These are phyloP conservation scores for Drepana arcuata DNA, from an alignment of 1,140 invertebrate genomes.

Conservation along the genomic window DNA sequence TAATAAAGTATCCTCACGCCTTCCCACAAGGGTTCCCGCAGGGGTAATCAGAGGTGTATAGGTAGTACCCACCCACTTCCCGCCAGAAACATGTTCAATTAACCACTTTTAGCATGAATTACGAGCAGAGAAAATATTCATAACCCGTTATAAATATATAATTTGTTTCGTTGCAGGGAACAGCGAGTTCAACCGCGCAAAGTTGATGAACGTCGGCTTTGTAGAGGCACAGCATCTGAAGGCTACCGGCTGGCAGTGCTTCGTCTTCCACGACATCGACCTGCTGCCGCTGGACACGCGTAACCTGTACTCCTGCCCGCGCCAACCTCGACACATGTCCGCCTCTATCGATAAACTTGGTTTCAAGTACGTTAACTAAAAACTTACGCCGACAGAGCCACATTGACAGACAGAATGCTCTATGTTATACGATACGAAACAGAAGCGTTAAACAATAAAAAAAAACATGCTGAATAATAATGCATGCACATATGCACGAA, in stretches of 20 bases:
- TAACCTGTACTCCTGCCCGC: conserved; percentile 92
- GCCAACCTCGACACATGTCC: conserved; percentile 95
- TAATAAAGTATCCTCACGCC: too few relatives aligned
- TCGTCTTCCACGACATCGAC: conserved; percentile 97
- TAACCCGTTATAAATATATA: background rate
- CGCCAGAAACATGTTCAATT: too few relatives aligned
- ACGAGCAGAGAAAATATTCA: background rate
- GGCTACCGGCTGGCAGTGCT: conserved; percentile 86
- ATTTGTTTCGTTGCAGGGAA: conserved; percentile 24
- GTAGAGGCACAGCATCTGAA: conserved; percentile 74
- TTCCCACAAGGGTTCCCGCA: too few relatives aligned
- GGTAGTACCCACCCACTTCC: too few relatives aligned
- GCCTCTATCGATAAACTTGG: conserved; percentile 91
- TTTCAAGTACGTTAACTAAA: conserved; percentile 52
- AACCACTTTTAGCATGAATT: too few relatives aligned
- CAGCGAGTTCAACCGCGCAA: conserved; percentile 88
- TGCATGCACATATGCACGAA: too few relatives aligned
- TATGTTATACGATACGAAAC: too few relatives aligned
- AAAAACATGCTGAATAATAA: too few relatives aligned
- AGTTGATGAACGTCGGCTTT: conserved; percentile 96
- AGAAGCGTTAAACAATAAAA: too few relatives aligned
- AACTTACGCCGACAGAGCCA: too few relatives aligned
- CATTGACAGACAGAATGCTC: too few relatives aligned
- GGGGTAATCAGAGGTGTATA: too few relatives aligned
- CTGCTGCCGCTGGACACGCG: conserved; percentile 92